These are phyloP conservation scores for Noctua fimbriata DNA, from an alignment of 2,888 invertebrate genomes.

Conservation along the genomic window DNA sequence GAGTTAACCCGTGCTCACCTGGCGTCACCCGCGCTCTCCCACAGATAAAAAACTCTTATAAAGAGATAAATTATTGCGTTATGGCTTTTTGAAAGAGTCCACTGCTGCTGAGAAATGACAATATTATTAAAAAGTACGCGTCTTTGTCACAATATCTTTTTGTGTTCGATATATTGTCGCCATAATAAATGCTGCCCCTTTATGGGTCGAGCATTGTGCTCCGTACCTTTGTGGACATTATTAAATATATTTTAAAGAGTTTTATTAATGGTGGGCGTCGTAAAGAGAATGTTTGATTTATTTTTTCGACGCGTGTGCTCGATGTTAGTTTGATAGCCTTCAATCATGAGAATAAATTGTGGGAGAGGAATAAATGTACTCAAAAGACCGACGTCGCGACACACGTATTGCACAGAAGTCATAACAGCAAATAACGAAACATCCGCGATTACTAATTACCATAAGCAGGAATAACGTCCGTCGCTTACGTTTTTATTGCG, in stretches of 20 bases:
- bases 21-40: slow-evolving; percentile 83
- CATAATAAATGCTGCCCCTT: slow-evolving; percentile 90
- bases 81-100: slow-evolving; percentile 91
- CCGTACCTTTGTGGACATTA: slow-evolving; percentile 89
- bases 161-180: slow-evolving; percentile 90
- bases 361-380: slow-evolving; percentile 23
- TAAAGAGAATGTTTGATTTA: slow-evolving; percentile 88
- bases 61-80: slow-evolving; percentile 90
- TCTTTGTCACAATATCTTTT: slow-evolving; percentile 91
- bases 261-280: slow-evolving; percentile 90
- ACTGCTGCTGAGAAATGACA: slow-evolving; percentile 91
- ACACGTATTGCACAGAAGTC: slow-evolving; percentile 24
- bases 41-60: slow-evolving; percentile 89
- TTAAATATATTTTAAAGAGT: slow-evolving; percentile 91
- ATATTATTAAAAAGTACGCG: slow-evolving; percentile 90
- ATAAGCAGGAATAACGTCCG: slow-evolving; percentile 12
- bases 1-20: slow-evolving; percentile 89
- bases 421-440: slow-evolving; percentile 28
- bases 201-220: slow-evolving; percentile 88
- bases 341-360: slow-evolving; percentile 79
- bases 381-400: not conserved
- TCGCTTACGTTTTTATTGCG: slow-evolving; percentile 44
- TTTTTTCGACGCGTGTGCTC: slow-evolving; percentile 90
- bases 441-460: slow-evolving; percentile 22
- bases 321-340: slow-evolving; percentile 82